Evolutionary conservation across 2,888 invertebrate genomes (phyloP).

Genomic region (Erpobdella octoculata): DNA sequence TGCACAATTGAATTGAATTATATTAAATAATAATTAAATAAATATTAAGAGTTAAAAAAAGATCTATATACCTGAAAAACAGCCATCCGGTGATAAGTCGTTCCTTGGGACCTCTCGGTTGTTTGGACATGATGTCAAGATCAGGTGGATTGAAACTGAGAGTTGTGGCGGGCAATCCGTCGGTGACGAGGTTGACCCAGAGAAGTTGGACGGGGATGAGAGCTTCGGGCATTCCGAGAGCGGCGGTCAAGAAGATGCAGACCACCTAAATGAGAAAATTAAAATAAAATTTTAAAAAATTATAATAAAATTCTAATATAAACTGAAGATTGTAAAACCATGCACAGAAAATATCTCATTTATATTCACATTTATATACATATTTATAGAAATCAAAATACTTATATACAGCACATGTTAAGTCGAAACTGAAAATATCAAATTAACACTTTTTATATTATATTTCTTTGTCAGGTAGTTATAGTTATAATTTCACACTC

Average conservation of each 20-base stretch:
- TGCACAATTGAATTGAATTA: not conserved
- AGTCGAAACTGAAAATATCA: no score
- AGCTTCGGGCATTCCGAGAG: slow-evolving; percentile 97
- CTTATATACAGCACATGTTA: no score
- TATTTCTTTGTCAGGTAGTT: no score
- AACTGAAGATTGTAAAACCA: no score
- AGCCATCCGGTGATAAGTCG: slow-evolving; percentile 98
- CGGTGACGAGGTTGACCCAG: slow-evolving; percentile 99
- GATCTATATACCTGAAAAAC: slow-evolving; percentile 67
- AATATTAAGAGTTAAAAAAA: not conserved
- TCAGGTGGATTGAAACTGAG: slow-evolving; percentile 99
- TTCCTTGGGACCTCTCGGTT: slow-evolving; percentile 93
- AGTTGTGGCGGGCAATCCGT: slow-evolving; percentile 91
- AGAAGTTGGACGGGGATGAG: slow-evolving; percentile 97
- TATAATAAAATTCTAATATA: no score
- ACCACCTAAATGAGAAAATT: slow-evolving; percentile 85
- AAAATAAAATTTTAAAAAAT: slow-evolving; percentile 65
- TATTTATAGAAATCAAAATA: no score
- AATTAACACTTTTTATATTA: no score
- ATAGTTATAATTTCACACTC: no score
- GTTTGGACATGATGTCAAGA: slow-evolving; percentile 98
- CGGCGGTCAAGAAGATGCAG: slow-evolving; percentile 94
- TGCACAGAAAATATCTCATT: no score
- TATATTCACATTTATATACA: no score
- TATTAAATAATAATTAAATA: not conserved